Base-by-base conservation (phyloP, 2,888 invertebrate genomes). In the Eupithecia exiguata region DNA sequence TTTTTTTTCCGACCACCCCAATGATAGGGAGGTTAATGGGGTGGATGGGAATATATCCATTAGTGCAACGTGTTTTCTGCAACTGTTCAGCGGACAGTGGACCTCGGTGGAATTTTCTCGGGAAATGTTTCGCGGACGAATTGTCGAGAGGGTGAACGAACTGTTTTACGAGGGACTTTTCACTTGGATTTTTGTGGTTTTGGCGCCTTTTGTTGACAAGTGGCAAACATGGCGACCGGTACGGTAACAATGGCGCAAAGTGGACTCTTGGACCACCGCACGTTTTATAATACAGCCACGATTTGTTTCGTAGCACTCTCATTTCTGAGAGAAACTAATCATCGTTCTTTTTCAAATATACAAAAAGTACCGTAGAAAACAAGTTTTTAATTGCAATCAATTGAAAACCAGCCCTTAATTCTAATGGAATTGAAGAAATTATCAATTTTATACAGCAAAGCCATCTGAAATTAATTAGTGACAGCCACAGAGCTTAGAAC, bases 181-280 rank as follows among this genome's bases (percentile, higher is more conserved):
- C 30, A 66, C 43, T 38, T 21, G 49, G 69, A 67, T 75, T 75
- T 74, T 74, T 53, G 71, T 67, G 69, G 72, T 75, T 74, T 69
- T 69, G 74, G 43, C 74, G 61, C 49, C 69, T 66, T 69, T 71
- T 71, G 74, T 71, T 62, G 67, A 36, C 30, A 18, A 67, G 53
- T 70, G 68, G 5, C 30, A 67, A 71, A 69, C 38, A 69, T 66
- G 71, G 65, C 65, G 21, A 46, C 46, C 46, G 6, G 30, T 30
- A 30, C 30, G 30, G 62, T 67, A 43, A 66, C 69, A 66, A 69
- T 49, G 71, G 61, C 25, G n/a, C 25, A 10, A 30, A 74, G 67
- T 68, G 74, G 65, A 58, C 71, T 46, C 74, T 71, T 40, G 70
- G 63, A 63, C 18, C 63, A 14, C 62, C 30, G 10, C 53, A 4